These are phyloP conservation scores for Ptilodon capucinus DNA, from an alignment of 2,888 invertebrate species.

Conservation along the genomic window DNA sequence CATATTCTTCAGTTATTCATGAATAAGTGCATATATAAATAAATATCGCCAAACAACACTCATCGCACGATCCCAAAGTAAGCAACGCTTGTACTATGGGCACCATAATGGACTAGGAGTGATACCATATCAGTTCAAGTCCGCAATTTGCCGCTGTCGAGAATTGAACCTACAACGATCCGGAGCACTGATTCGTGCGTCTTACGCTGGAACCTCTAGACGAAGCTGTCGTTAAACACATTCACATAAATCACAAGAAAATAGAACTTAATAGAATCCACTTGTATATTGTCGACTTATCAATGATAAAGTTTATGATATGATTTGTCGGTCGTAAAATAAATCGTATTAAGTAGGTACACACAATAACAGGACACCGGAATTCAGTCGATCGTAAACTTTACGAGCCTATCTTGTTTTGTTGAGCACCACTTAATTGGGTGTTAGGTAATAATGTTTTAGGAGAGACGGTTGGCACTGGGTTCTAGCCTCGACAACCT, in stretches of 20 bases:
- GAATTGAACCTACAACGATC: no score
- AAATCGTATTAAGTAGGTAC: slow-evolving; percentile 30
- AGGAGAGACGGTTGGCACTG: background rate
- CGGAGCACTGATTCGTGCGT: no score
- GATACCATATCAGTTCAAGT: no score
- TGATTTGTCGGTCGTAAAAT: slow-evolving; percentile 36
- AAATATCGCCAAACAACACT: no score
- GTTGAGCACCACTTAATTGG: background rate
- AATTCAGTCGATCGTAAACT: slow-evolving; percentile 4
- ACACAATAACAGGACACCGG: slow-evolving; percentile 29
- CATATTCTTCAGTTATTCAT: no score
- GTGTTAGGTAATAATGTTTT: background rate
- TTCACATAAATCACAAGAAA: background rate
- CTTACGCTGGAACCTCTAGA: no score
- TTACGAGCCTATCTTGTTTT: background rate
- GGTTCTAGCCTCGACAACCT: no score
- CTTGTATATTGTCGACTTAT: background rate
- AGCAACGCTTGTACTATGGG: no score
- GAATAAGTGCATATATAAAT: no score
- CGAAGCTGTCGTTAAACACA: background rate
- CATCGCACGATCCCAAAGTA: no score
- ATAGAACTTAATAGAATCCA: background rate
- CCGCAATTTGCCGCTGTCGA: no score
- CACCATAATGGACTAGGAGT: no score
- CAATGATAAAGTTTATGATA: background rate